phyloP scores from a whole-genome alignment of 2,113 vertebrate species.

The Myrmecobius fasciatus region DNA sequence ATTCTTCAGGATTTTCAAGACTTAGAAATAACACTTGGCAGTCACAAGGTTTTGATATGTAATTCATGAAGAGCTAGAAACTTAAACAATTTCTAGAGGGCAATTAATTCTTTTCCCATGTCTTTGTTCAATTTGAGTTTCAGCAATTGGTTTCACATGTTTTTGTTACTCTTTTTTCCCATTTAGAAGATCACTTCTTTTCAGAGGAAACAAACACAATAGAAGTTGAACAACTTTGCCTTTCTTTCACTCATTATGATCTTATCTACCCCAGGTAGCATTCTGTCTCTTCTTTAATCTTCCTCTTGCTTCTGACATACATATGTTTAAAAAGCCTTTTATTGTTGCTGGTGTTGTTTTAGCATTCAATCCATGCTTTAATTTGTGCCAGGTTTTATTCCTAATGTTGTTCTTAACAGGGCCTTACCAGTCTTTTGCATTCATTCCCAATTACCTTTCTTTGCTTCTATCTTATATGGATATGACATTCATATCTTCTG shows the following conservation, averaged over 20 bases:
- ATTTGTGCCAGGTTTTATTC: neutral
- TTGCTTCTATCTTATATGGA: neutral
- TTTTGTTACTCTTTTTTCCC: neutral
- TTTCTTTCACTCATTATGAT: no score
- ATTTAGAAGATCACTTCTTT: neutral
- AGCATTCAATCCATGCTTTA: neutral
- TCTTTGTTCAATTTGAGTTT: neutral
- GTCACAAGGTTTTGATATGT: neutral
- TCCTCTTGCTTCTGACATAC: neutral
- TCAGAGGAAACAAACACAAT: no score
- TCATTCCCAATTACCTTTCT: neutral
- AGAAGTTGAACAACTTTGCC: no score
- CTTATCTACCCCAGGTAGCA: no score
- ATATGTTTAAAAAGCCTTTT: neutral
- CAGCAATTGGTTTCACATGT: neutral
- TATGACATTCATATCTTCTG: neutral
- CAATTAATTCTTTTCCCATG: neutral
- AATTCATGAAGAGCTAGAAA: neutral
- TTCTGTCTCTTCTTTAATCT: neutral
- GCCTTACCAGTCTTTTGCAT: neutral
- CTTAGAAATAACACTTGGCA: neutral
- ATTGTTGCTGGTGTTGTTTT: neutral
- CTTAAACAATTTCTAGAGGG: neutral
- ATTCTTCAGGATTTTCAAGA: neutral
- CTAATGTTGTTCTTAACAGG: neutral